Evolutionary conservation across 1,140 invertebrate species (phyloP).

Genomic region (Ceratoteleas bidentatus): DNA sequence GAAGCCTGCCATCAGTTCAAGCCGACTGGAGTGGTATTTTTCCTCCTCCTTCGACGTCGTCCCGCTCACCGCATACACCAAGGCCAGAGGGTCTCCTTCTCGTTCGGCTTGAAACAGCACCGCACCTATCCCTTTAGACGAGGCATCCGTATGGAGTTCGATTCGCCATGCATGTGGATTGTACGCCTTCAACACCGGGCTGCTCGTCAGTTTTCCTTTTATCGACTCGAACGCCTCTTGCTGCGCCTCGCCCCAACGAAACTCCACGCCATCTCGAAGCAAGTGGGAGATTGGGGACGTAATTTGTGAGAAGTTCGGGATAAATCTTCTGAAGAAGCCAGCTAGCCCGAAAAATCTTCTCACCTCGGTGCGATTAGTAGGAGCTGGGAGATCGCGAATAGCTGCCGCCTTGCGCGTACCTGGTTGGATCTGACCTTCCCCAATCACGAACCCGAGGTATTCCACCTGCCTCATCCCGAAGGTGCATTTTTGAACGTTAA

Average conservation of each 20-base stretch:
- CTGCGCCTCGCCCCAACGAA: conserved; percentile 16
- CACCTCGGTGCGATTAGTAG: conserved; percentile 73
- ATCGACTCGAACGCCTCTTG: conserved; percentile 18
- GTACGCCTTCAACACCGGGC: conserved; percentile 8
- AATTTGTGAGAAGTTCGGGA: conserved; percentile 70
- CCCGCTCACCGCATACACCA: conserved; percentile 53
- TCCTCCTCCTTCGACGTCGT: conserved; percentile 39
- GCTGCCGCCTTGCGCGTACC: conserved; percentile 74
- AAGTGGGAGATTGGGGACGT: conserved; percentile 57
- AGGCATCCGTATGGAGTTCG: conserved; percentile 66
- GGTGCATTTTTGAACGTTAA: conserved; percentile 22
- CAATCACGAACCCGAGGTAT: too few species aligned
- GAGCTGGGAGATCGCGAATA: conserved; percentile 69
- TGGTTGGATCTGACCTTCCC: conserved; percentile 66
- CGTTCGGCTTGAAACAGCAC: conserved; percentile 46
- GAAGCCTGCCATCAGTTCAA: conserved; percentile 64
- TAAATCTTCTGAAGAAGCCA: conserved; percentile 76
- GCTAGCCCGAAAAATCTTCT: conserved; percentile 78
- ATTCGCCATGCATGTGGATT: conserved; percentile 27
- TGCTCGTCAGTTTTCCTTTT: conserved; percentile 12
- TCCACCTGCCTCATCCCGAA: conserved; percentile 42
- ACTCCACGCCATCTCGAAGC: conserved; percentile 5
- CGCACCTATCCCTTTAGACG: conserved; percentile 28
- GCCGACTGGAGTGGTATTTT: conserved; percentile 62
- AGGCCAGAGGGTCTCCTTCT: conserved; percentile 11